Base-by-base conservation (phyloP, 2,797 vertebrate species). In the Melanotaenia boesemani region DNA sequence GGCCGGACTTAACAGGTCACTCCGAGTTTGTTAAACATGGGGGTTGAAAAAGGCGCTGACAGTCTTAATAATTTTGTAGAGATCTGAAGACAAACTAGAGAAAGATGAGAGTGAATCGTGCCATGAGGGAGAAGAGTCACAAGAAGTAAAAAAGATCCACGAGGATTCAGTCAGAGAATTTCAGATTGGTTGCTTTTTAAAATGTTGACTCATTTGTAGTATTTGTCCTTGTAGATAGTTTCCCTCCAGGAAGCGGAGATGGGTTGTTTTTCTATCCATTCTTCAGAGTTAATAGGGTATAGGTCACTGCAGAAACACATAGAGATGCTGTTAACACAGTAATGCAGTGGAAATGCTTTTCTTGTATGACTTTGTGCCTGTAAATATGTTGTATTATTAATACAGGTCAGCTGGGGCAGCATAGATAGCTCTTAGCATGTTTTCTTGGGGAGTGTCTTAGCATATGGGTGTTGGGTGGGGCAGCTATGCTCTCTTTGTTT, bases 301-400 rank as follows among this genome's bases (percentile, higher is more conserved):
- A 59, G 59, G 70, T 85, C 68, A 67, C 13, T 5, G 61, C 68
- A 32, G 79, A 76, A 71, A 83, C 66, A 59, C 11, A 68, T 79
- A 73, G 37, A 20, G 74, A 46, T 11, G 37, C 32, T 67, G 82
- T 74, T 82, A 57, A 80, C 63, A 61, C 48, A 77, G 68, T 16
- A 39, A 60, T 72, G 16, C 30, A 12, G 70, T 59, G 63, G 76
- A 86, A 70, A 76, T 61, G 87, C 77, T 85, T 81, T 86, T 77
- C 84, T 83, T 84, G 48, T 73, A 52, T 79, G 66, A 68, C 65
- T 54, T 39, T 60, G 55, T 48, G 67, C 50, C 76, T 41, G 77
- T 76, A 88, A 91, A 82, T 24, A 39, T 79, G 26, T 61, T 91
- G 57, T 67, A 92, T 92, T 91, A 93, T 94, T 94, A 72, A 93